Conservation (phyloP, 2,797 vertebrate genomes). For the Echeneis naucrates region DNA sequence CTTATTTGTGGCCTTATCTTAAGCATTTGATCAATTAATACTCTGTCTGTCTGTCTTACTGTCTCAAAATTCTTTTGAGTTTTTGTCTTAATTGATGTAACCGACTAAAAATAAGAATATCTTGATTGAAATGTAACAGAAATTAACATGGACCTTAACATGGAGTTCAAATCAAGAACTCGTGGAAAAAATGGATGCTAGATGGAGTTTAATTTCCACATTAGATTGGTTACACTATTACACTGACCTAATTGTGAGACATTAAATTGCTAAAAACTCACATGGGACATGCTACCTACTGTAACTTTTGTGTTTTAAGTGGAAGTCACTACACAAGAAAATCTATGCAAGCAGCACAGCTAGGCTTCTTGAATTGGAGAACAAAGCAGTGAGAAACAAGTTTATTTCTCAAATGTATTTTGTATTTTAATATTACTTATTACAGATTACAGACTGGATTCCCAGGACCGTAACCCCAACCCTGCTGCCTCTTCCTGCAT, state of each 20-base stretch:
- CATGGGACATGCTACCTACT: not conserved
- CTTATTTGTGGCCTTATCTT: not conserved
- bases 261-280: not conserved
- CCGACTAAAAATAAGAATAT: not conserved
- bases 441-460: constrained; percentile 32
- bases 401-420: too few relatives aligned
- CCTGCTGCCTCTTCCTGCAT: constrained; percentile 37
- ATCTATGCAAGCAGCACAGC: not conserved
- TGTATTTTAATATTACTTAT: constrained; percentile 14
- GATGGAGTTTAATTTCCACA: not conserved
- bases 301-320: not conserved
- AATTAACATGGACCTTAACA: not conserved
- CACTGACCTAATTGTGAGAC: not conserved
- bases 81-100: not conserved
- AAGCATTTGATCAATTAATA: not conserved
- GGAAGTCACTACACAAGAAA: not conserved
- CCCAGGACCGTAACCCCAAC: too few relatives aligned
- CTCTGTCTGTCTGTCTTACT: too few relatives aligned
- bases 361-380: not conserved
- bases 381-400: not conserved
- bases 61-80: too few relatives aligned
- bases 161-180: not conserved
- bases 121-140: not conserved
- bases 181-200: not conserved
- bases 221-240: not conserved